phyloP scores from a whole-genome alignment of 2,888 invertebrate species.

The Nomada fucata region DNA sequence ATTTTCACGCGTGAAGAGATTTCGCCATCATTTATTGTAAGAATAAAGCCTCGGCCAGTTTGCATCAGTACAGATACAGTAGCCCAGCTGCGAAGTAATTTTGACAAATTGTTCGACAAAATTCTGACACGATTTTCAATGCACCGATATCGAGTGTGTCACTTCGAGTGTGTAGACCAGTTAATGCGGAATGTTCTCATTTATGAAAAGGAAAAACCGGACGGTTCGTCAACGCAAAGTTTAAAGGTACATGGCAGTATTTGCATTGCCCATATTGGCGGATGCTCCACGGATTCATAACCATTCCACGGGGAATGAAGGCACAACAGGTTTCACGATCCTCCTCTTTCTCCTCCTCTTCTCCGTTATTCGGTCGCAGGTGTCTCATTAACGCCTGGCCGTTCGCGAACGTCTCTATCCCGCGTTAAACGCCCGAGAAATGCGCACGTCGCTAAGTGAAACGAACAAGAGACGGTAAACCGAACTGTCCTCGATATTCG shows the following conservation, averaged over 20 bases:
- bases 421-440: slow-evolving; percentile 35
- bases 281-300: slow-evolving; percentile 19
- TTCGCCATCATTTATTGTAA: too few relatives aligned
- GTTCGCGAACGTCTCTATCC: slow-evolving; percentile 24
- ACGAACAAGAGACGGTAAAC: slow-evolving; percentile 46
- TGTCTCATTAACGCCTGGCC: slow-evolving; percentile 47
- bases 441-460: slow-evolving; percentile 39
- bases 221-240: background rate
- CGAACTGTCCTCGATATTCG: slow-evolving; percentile 46
- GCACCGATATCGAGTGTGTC: too few relatives aligned
- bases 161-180: too few relatives aligned
- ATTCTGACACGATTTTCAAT: too few relatives aligned
- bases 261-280: slow-evolving; percentile 24
- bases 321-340: too few relatives aligned
- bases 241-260: background rate
- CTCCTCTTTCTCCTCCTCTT: background rate
- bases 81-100: too few relatives aligned
- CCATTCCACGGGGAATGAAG: slow-evolving; percentile 17
- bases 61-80: too few relatives aligned
- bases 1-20: too few relatives aligned
- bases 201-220: too few relatives aligned
- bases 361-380: slow-evolving; percentile 40
- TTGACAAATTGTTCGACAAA: too few relatives aligned
- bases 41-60: too few relatives aligned
- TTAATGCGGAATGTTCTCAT: too few relatives aligned